Evolutionary conservation across 1,140 invertebrate species (phyloP).

Genomic region (Tachypleus tridentatus): DNA sequence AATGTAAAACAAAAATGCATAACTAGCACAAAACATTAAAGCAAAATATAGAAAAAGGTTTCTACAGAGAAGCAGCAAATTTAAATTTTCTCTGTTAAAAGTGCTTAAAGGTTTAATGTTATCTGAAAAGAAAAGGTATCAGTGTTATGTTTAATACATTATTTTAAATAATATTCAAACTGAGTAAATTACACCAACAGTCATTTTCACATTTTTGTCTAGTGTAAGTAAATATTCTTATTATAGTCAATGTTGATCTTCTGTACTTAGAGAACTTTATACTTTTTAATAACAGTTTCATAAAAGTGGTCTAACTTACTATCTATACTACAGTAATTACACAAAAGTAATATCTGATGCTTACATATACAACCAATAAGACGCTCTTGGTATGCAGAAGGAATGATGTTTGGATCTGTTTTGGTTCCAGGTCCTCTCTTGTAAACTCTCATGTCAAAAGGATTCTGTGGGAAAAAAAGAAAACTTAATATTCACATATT

Average conservation of each 20-base stretch:
- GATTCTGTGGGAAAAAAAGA: conserved; percentile 48
- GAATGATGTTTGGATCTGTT: conserved; percentile 74
- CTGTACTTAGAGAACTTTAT: too few species aligned
- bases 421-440: conserved; percentile 69
- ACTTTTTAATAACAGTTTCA: not conserved
- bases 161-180: too few species aligned
- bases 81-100: too few species aligned
- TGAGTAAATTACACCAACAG: too few species aligned
- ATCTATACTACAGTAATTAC: not conserved
- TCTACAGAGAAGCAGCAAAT: too few species aligned
- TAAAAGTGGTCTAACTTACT: not conserved
- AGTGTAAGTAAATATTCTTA: not conserved
- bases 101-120: too few species aligned
- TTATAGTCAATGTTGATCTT: conserved; percentile 1
- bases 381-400: conserved; percentile 73
- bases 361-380: conserved; percentile 88
- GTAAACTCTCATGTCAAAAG: conserved; percentile 68
- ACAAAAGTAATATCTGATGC: not conserved
- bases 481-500: not conserved
- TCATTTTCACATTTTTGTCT: too few species aligned
- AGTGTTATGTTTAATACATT: too few species aligned
- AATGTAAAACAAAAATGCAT: too few species aligned
- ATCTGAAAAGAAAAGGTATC: too few species aligned
- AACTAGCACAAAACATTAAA: too few species aligned
- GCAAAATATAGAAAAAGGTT: too few species aligned